Percentiles rank a stretch among this genome's conserved stretches.
Conservation (phyloP, 1,140 invertebrate genomes). For the Cecropterus lyciades region DNA sequence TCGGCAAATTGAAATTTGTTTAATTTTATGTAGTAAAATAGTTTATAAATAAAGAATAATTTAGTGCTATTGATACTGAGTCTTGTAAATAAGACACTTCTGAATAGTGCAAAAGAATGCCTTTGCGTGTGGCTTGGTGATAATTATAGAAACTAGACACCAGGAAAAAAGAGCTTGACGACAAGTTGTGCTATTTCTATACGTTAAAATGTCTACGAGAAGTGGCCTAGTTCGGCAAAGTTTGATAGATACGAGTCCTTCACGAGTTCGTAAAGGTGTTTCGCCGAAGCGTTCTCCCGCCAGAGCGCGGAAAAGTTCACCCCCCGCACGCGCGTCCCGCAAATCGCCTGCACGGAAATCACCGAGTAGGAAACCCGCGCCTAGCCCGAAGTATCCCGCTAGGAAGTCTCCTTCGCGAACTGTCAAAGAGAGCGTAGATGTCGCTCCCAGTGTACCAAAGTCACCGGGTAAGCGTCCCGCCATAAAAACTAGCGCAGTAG, state of each 20-base stretch:
- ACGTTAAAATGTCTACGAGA: slow-evolving; percentile 71
- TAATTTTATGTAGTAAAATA: slow-evolving; percentile 7
- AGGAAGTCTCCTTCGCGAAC: slow-evolving; percentile 67
- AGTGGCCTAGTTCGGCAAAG: slow-evolving; percentile 65
- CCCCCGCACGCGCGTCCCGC: slow-evolving; percentile 51
- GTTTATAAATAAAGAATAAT: background rate
- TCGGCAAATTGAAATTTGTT: slow-evolving; percentile 15
- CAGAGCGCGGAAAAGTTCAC: slow-evolving; percentile 69
- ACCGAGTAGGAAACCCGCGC: slow-evolving; percentile 53
- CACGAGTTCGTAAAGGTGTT: slow-evolving; percentile 64
- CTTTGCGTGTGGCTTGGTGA: slow-evolving; percentile 46
- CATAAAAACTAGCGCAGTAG: slow-evolving; percentile 52
- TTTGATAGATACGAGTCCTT: slow-evolving; percentile 61
- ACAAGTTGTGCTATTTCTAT: slow-evolving; percentile 44
- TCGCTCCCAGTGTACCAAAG: slow-evolving; percentile 46
- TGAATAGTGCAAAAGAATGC: slow-evolving; percentile 12
- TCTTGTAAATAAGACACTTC: background rate
- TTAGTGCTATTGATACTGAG: background rate
- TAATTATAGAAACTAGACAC: slow-evolving; percentile 62
- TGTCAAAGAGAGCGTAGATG: slow-evolving; percentile 55
- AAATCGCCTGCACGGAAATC: slow-evolving; percentile 67
- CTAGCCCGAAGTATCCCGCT: slow-evolving; percentile 54
- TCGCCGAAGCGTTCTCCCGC: slow-evolving; percentile 75
- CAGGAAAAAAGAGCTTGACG: slow-evolving; percentile 42
- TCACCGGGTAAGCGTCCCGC: slow-evolving; percentile 65